Base-by-base conservation (phyloP, 2,113 vertebrate genomes). In the Eptesicus fuscus region DNA sequence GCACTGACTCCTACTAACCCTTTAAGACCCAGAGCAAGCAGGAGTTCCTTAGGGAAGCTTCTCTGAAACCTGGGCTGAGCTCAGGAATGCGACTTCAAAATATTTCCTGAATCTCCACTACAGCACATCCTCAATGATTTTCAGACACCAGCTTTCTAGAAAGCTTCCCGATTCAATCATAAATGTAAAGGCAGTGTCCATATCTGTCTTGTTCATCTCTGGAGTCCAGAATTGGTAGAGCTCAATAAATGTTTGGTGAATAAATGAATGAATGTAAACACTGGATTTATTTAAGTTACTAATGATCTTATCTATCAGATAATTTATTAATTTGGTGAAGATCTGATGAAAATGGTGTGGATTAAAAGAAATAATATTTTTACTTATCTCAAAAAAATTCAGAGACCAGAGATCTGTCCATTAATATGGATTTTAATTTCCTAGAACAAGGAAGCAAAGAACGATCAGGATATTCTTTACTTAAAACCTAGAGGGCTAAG, bases 391-490 rank as follows among this genome's bases (percentile, higher is more conserved):
- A 63, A 92, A 94, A 88, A 88, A 71, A 53, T 59, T 74, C 42
- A 91, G 63, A 82, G 35, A 87, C 16, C 28, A 90, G 51, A 65
- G 13, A 85, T 77, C 5, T 78, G 42, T 28, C 13, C 13, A 90
- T 35, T 59, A 40, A 63, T 13, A 56, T 9, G 23, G 32, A 93
- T 49, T 85, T 94, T 96, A 47, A 93, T 78, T 91, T 88, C 67
- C 69, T 67, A 87, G 79, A 56, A 92, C 5, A 61, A 91, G 49
- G 74, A 74, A 95, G 14, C 20, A 83, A 90, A 93, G 67, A 92
- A 88, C 23, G 32, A 63, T 53, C 63, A 69, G 32, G 35, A 63
- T 82, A 69, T 74, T 90, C 35, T 92, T 2, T 23, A 51, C 53
- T 32, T 93, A 86, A 51, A 88, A 67, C 2, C 10, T 47, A 3